Percentiles rank a stretch among this genome's conserved stretches.
phyloP scores from a whole-genome alignment of 2,113 vertebrate species.

The Lontra canadensis region DNA sequence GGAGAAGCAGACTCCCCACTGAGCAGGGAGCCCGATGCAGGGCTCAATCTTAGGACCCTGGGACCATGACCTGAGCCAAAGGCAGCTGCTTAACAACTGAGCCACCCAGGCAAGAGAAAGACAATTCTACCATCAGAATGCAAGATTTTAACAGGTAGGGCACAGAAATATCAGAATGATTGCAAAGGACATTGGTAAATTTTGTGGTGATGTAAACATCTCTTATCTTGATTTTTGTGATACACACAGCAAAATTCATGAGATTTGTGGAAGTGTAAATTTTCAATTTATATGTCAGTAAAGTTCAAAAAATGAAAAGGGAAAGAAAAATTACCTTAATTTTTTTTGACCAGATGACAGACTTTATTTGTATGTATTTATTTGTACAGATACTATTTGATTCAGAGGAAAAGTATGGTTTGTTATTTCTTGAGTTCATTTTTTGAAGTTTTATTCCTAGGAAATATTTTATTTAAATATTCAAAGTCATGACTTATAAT shows the following conservation, averaged over 20 bases:
- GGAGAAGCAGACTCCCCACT: too few relatives aligned
- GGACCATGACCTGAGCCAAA: too few relatives aligned
- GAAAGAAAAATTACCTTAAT: background rate
- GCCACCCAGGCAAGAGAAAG: background rate
- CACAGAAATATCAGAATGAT: background rate
- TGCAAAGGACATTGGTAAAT: background rate
- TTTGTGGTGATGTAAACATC: background rate
- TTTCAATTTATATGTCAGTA: background rate
- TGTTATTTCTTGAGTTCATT: background rate
- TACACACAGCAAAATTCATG: background rate
- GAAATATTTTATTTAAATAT: conserved; percentile 6
- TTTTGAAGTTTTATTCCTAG: background rate
- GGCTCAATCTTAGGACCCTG: too few relatives aligned
- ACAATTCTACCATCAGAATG: background rate
- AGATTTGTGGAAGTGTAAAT: background rate
- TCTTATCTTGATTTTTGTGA: background rate
- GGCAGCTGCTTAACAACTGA: too few relatives aligned
- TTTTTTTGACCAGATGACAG: background rate
- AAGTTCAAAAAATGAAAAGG: background rate
- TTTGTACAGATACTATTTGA: background rate
- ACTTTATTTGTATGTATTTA: background rate
- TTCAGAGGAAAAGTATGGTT: background rate
- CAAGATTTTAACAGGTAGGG: background rate
- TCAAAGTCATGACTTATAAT: background rate
- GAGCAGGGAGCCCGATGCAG: too few relatives aligned